Base-by-base conservation (phyloP, 1,140 invertebrate species). In the Leptinotarsa undecemlineata region DNA sequence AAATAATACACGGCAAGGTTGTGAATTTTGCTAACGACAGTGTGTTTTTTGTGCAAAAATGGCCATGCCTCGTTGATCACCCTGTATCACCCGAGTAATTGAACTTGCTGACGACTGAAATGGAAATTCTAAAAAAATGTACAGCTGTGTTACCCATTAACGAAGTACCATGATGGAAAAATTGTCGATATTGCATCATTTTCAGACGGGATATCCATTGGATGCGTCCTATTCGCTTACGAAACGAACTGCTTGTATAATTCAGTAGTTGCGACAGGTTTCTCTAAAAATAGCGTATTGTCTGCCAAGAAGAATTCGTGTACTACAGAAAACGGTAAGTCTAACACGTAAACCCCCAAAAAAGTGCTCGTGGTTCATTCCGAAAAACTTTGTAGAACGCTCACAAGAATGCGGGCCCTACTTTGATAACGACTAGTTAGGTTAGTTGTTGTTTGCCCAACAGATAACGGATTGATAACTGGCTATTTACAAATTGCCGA, bases 231-330 rank as follows among this genome's bases (percentile, higher is more conserved):
- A 33, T 64, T 21, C 26, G 63, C 63, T 64, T 21, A 23, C 14
- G 63, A 64, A 64, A 64, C 63, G 20, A 64, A 64, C 15, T 21
- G 63, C 63, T 64, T 64, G 63, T 64, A 64, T 64, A 64, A 64
- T 64, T 64, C 63, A 64, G 63, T 33, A 64, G 63, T 64, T 14
- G 63, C 63, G 63, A 64, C 63, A 64, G 63, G 63, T 64, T 64
- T 64, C 20, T 64, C 63, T 64, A 64, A 64, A 64, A 23, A 64
- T 64, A 64, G 63, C 63, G 20, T 33, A 64, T 8, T 21, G 63
- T 64, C 63, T 64, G 63, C 63, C 20, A 2, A 17, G 63, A 64
- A 64, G 63, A 64, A 64, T 33, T 64, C 20, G 14, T 64, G 26
- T 33, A 15, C 21, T 64, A 64, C 11, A 15, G 8, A 42, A 15